These are phyloP conservation scores for Rhabdornis inornatus DNA, from an alignment of 2,113 vertebrate genomes.

Conservation along the genomic window DNA sequence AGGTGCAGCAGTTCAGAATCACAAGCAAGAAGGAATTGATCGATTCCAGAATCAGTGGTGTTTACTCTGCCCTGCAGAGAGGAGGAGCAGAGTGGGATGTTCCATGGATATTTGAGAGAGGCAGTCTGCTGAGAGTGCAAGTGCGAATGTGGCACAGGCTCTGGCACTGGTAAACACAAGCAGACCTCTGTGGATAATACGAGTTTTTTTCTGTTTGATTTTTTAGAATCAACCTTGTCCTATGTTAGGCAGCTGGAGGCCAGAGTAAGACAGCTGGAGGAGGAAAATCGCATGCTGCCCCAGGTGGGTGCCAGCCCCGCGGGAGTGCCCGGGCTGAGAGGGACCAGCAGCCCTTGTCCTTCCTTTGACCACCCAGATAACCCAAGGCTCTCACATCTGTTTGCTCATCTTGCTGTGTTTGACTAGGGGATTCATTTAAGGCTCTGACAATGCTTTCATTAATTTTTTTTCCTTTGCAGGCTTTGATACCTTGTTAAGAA, in stretches of 20 bases:
- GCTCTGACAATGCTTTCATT: not conserved
- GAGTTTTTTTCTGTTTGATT: slow-evolving; percentile 76
- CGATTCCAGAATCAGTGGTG: not conserved
- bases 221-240: slow-evolving; percentile 84
- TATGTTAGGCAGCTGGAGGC: slow-evolving; percentile 87
- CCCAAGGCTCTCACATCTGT: not conserved
- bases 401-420: not conserved
- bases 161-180: slow-evolving; percentile 12
- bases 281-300: slow-evolving; percentile 83
- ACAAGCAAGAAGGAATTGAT: not conserved
- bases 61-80: not conserved
- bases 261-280: slow-evolving; percentile 85
- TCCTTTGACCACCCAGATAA: not conserved
- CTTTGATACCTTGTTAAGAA: slow-evolving; percentile 24
- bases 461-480: slow-evolving; percentile 19
- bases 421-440: not conserved
- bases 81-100: not conserved
- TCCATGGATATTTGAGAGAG: not conserved
- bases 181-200: slow-evolving; percentile 74
- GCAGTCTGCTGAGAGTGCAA: slow-evolving; percentile 4
- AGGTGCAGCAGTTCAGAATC: not conserved
- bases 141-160: not conserved
- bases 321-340: not conserved
- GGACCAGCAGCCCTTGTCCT: not conserved
- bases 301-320: slow-evolving; percentile 77